Evolutionary conservation across 2,888 invertebrate genomes (phyloP).

Genomic region (Agapetus fuscipes): DNA sequence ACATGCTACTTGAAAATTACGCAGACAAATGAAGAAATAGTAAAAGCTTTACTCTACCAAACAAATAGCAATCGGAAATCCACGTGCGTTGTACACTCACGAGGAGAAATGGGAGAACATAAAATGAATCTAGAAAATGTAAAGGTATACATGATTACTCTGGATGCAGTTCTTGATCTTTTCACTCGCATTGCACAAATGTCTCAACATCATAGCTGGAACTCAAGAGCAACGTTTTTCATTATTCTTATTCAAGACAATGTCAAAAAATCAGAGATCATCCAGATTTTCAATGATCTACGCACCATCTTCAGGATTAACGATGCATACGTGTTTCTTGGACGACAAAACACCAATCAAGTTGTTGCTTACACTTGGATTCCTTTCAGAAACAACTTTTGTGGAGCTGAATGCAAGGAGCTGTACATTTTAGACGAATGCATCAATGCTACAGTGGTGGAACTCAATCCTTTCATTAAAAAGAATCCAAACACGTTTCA

Average conservation of each 20-base stretch:
- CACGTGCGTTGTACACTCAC: too few species aligned
- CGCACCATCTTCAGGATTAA: not conserved
- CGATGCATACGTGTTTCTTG: not conserved
- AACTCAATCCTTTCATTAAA: not conserved
- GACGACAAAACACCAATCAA: not conserved
- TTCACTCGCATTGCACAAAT: too few species aligned
- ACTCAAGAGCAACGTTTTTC: conserved; percentile 2
- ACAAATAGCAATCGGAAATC: too few species aligned
- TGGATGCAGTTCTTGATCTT: too few species aligned
- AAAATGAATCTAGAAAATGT: too few species aligned
- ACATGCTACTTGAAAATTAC: too few species aligned
- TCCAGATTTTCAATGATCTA: not conserved
- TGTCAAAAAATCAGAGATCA: not conserved
- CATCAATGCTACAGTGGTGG: not conserved
- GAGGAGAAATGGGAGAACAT: too few species aligned
- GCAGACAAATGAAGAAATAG: too few species aligned
- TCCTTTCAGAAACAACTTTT: not conserved
- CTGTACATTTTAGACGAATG: not conserved
- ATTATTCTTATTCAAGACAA: not conserved
- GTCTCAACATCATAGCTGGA: too few species aligned
- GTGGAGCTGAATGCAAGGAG: not conserved
- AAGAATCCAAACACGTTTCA: not conserved
- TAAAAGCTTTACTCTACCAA: too few species aligned
- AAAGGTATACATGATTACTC: too few species aligned
- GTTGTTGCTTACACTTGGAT: conserved; percentile 1